A percentile compares a stretch with the other conserved stretches of the same genome.
Evolutionary conservation across 2,797 vertebrate genomes (phyloP).

Genomic region (Petrocephalus schoutedeni): DNA sequence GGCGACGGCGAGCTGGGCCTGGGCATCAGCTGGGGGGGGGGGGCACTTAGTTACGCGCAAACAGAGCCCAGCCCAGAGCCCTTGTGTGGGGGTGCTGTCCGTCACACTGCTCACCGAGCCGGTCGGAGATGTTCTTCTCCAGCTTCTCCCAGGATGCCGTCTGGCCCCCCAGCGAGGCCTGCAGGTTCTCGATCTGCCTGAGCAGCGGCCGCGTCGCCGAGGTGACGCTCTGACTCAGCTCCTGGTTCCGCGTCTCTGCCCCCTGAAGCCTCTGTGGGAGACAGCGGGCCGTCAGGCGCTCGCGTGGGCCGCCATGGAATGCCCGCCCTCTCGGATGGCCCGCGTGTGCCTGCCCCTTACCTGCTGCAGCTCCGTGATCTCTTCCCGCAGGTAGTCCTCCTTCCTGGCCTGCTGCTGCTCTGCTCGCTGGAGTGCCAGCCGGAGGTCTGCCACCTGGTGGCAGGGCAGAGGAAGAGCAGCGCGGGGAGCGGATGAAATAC

Average conservation of each 20-base stretch:
- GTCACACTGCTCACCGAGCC: constrained; percentile 72
- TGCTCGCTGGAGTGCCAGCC: constrained; percentile 81
- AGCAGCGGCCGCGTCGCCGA: constrained; percentile 87
- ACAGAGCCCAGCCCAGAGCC: too few species aligned
- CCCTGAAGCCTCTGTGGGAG: constrained; percentile 83
- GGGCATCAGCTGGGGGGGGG: constrained; percentile 72
- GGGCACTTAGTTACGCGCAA: neutral
- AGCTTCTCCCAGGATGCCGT: constrained; percentile 89
- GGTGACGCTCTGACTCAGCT: constrained; percentile 89
- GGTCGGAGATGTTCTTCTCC: constrained; percentile 90
- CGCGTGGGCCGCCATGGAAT: neutral
- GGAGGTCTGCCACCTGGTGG: constrained; percentile 81
- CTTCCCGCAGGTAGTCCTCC: constrained; percentile 95
- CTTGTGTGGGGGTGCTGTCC: neutral
- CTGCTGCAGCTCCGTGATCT: constrained; percentile 89
- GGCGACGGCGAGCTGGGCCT: constrained; percentile 82
- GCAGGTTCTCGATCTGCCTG: constrained; percentile 92
- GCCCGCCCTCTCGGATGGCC: neutral
- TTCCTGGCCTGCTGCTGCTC: constrained; percentile 91
- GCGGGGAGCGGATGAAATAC: neutral
- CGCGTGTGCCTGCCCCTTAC: constrained; percentile 47
- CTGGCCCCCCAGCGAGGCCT: constrained; percentile 84
- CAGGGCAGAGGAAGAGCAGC: neutral
- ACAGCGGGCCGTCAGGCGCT: neutral
- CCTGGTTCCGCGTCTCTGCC: constrained; percentile 88